Evolutionary conservation across 2,113 vertebrate genomes (phyloP).

Genomic region (Desmodus rotundus): DNA sequence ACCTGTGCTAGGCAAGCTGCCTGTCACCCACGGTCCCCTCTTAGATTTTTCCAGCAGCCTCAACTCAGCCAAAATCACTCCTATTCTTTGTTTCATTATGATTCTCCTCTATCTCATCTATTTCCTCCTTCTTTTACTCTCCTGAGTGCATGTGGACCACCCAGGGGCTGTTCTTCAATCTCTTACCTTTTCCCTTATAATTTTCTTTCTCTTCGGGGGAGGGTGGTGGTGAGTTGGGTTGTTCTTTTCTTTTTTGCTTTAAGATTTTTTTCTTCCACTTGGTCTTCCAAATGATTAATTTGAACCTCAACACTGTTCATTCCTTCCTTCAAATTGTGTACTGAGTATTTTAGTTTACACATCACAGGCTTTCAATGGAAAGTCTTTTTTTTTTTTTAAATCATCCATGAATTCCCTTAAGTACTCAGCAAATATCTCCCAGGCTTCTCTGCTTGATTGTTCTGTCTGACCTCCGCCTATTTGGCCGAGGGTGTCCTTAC

Average conservation of each 20-base stretch:
- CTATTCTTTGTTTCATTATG: not conserved
- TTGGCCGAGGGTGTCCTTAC: not conserved
- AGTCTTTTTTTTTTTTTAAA: not conserved
- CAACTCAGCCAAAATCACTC: not conserved
- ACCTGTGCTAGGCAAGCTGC: not conserved
- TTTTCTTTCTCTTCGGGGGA: not conserved
- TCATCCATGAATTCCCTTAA: not conserved
- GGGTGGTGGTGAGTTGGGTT: not conserved
- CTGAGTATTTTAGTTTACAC: not conserved
- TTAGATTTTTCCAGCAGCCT: not conserved
- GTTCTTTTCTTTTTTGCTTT: not conserved
- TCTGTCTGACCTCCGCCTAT: not conserved
- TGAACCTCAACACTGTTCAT: not conserved
- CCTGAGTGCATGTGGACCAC: not conserved
- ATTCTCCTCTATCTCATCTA: not conserved
- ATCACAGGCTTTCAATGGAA: not conserved
- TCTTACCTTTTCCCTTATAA: not conserved
- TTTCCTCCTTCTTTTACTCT: not conserved
- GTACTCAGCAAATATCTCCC: not conserved
- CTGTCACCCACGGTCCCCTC: not conserved
- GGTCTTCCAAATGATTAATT: not conserved
- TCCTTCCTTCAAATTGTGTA: not conserved
- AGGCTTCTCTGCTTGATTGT: not conserved
- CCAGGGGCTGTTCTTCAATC: not conserved
- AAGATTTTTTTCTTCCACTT: not conserved